A percentile compares a stretch with the other conserved stretches of the same genome.
Evolutionary conservation across 1,140 invertebrate species (phyloP).

Genomic region (Formica selysi): DNA sequence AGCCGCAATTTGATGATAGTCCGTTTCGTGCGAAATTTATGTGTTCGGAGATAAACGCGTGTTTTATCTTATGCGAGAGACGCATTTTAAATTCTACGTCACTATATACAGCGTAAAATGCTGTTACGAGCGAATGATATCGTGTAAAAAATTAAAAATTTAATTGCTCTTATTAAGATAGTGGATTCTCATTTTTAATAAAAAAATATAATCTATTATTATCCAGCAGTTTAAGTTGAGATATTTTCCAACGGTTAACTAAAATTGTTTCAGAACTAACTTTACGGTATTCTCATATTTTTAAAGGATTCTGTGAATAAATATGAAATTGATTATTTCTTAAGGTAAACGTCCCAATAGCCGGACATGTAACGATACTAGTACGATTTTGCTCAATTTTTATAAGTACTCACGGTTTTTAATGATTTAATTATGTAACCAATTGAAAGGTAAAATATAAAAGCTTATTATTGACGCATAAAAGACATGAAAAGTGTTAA

Average conservation of each 20-base stretch:
- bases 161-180: not conserved
- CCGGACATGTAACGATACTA: no score
- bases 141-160: constrained; percentile 14
- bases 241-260: not conserved
- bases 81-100: constrained; percentile 58
- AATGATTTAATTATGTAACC: no score
- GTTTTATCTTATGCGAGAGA: constrained; percentile 65
- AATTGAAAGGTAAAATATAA: no score
- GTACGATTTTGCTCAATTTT: no score
- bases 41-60: constrained; percentile 25
- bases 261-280: not conserved
- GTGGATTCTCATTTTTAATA: not conserved
- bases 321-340: no score
- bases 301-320: no score
- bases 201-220: not conserved
- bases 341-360: no score
- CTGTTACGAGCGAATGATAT: not conserved
- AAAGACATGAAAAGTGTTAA: no score
- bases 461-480: no score
- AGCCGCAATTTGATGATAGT: constrained; percentile 12
- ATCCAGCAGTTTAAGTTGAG: not conserved
- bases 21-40: constrained; percentile 54
- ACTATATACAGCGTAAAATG: not conserved
- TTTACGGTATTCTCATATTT: no score
- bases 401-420: no score